A percentile compares a stretch with the other conserved stretches of the same genome.
Conservation (phyloP, 2,888 invertebrate genomes). For the Petrophora chlorosata region DNA sequence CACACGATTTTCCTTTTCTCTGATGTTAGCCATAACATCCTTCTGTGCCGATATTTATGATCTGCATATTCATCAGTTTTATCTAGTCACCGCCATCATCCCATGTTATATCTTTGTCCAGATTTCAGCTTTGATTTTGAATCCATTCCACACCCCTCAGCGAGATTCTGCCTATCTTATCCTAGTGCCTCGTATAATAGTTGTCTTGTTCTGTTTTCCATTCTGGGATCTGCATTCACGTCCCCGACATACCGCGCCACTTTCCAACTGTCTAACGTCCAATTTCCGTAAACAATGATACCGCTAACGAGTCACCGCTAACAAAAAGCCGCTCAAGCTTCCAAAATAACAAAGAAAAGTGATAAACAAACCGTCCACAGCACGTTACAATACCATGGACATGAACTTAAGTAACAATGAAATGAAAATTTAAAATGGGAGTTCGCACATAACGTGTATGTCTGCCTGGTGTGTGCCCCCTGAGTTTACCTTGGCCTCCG, state of each 20-base stretch:
- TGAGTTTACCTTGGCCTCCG: conserved; percentile 71
- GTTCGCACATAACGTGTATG: conserved; percentile 73
- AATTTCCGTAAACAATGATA: conserved; percentile 61
- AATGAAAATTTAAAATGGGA: conserved; percentile 65
- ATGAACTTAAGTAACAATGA: conserved; percentile 54
- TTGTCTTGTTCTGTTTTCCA: too few relatives aligned
- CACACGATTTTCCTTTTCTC: too few relatives aligned
- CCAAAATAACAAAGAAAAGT: conserved; percentile 36
- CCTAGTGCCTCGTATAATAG: too few relatives aligned
- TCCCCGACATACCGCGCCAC: too few relatives aligned
- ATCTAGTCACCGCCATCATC: too few relatives aligned
- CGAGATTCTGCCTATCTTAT: too few relatives aligned
- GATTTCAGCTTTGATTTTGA: neutral
- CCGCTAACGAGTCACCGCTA: conserved; percentile 57
- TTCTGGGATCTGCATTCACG: too few relatives aligned
- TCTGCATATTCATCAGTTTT: neutral
- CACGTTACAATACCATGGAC: conserved; percentile 44
- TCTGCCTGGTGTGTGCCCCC: conserved; percentile 74
- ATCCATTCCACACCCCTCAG: neutral
- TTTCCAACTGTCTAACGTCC: neutral
- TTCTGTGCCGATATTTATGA: too few relatives aligned
- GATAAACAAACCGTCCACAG: conserved; percentile 37
- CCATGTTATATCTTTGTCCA: neutral
- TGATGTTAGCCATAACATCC: too few relatives aligned
- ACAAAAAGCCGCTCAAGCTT: conserved; percentile 56